A percentile compares a stretch with the other conserved stretches of the same genome.
These are phyloP conservation scores for Trichechus manatus DNA, from an alignment of 2,113 vertebrate genomes.

Conservation along the genomic window DNA sequence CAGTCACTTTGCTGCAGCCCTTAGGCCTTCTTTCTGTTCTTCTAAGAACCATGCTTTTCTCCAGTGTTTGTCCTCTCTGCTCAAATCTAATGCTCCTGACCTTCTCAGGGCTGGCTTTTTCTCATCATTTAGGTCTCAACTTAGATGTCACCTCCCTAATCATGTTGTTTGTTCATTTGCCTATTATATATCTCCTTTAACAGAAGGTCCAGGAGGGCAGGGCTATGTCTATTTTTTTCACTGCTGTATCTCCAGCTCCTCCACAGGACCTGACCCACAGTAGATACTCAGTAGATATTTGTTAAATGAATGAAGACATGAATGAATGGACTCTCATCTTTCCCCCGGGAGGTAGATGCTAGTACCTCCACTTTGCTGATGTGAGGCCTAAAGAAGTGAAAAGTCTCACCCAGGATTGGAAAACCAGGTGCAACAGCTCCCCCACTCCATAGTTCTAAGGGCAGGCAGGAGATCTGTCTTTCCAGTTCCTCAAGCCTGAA, in stretches of 20 bases:
- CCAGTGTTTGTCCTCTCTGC: neutral
- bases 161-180: neutral
- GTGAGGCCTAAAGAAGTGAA: neutral
- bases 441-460: neutral
- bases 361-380: neutral
- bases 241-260: neutral
- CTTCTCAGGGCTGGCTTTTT: neutral
- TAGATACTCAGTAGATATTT: neutral
- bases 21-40: neutral
- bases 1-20: neutral
- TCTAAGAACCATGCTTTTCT: neutral
- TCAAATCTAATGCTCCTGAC: neutral
- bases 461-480: neutral
- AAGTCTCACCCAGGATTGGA: neutral
- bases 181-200: neutral
- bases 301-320: neutral
- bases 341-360: neutral
- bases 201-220: neutral
- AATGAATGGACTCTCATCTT: neutral
- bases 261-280: neutral
- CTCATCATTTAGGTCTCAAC: conserved; percentile 3
- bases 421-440: neutral
- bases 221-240: neutral
- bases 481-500: neutral
- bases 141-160: neutral